Conservation (phyloP, 2,113 vertebrate genomes). For the Heloderma charlesbogerti region DNA sequence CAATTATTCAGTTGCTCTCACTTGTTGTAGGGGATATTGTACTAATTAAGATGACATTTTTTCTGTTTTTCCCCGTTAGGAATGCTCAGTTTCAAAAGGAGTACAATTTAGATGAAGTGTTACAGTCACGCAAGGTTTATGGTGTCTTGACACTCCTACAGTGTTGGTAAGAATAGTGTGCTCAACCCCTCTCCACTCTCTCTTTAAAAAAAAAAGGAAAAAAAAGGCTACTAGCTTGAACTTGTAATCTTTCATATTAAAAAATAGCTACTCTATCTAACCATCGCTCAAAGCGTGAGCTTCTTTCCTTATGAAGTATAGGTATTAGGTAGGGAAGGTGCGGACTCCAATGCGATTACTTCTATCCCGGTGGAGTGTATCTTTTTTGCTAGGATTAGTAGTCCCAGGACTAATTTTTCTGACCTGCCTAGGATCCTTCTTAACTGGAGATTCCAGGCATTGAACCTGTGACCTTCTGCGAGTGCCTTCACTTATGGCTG, state of each 20-base stretch:
- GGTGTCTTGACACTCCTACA: conserved; percentile 93
- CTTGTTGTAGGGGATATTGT: neutral
- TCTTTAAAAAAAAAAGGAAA: neutral
- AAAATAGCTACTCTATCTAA: neutral
- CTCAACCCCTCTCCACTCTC: neutral
- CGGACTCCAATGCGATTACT: neutral
- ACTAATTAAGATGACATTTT: conserved; percentile 13
- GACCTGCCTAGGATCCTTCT: neutral
- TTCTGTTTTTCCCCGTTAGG: conserved; percentile 72
- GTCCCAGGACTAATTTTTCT: neutral
- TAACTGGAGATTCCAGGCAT: neutral
- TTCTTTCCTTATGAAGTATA: neutral
- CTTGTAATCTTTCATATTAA: neutral
- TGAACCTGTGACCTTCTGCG: neutral
- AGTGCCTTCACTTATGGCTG: neutral
- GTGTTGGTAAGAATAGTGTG: conserved; percentile 89
- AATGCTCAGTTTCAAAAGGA: conserved; percentile 93
- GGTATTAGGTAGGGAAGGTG: neutral
- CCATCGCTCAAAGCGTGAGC: neutral
- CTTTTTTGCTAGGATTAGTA: neutral
- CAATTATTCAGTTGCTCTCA: neutral
- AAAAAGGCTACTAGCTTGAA: neutral
- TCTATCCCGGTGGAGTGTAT: neutral
- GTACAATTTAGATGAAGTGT: conserved; percentile 91
- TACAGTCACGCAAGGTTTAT: conserved; percentile 85